These are phyloP conservation scores for Harpalus rufipes DNA, from an alignment of 2,888 invertebrate species.

Conservation along the genomic window DNA sequence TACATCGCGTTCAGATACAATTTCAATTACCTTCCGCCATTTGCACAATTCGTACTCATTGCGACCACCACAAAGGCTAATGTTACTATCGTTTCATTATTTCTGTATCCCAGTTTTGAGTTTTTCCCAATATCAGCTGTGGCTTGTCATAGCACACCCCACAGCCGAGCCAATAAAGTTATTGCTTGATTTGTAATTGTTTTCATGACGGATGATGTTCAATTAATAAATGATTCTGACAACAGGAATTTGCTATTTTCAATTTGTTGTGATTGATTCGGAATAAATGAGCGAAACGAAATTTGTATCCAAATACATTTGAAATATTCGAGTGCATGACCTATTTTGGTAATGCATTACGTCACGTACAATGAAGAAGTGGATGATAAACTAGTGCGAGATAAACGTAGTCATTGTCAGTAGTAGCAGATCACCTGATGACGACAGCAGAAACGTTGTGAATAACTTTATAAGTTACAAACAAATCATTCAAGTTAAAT, in stretches of 20 bases:
- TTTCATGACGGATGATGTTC: background rate
- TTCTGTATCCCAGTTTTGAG: background rate
- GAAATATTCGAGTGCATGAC: no score
- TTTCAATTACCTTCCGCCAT: background rate
- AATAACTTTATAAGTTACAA: no score
- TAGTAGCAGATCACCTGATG: no score
- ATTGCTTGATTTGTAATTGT: constrained; percentile 3
- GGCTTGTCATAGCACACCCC: background rate
- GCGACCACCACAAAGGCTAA: background rate
- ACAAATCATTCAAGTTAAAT: no score
- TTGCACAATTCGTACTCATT: background rate
- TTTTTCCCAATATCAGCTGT: background rate
- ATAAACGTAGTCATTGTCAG: no score
- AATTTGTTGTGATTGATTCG: background rate
- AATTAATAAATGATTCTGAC: background rate
- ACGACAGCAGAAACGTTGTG: no score
- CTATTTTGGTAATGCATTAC: no score
- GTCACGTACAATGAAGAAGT: no score
- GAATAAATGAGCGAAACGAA: background rate
- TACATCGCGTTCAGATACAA: background rate
- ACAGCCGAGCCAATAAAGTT: background rate
- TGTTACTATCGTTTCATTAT: background rate
- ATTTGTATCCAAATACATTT: background rate
- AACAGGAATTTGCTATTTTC: background rate
- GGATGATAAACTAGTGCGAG: no score